Conservation (phyloP, 2,888 invertebrate genomes). For the Herminia tarsipennalis region DNA sequence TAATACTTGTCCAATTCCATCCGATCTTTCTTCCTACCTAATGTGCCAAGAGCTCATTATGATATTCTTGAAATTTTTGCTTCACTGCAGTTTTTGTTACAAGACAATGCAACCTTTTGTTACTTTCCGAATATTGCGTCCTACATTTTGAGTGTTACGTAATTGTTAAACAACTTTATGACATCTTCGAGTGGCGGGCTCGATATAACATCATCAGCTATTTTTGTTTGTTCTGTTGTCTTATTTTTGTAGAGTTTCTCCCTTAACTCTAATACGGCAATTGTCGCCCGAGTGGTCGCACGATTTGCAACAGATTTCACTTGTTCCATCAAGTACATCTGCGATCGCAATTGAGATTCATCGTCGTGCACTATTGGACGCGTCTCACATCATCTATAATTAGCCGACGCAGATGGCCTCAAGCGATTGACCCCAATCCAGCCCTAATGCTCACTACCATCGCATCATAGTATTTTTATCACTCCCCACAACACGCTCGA, state of each 20-base stretch:
- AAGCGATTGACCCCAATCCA: slow-evolving; percentile 83
- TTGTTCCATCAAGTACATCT: slow-evolving; percentile 47
- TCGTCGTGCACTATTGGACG: slow-evolving; percentile 69
- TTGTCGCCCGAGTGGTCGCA: slow-evolving; percentile 30
- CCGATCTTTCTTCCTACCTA: background rate
- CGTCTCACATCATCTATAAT: slow-evolving; percentile 77
- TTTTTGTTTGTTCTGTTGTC: slow-evolving; percentile 17
- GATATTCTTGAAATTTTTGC: slow-evolving; percentile 16
- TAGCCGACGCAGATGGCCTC: slow-evolving; percentile 82
- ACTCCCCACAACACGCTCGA: slow-evolving; percentile 60
- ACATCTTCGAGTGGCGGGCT: slow-evolving; percentile 22
- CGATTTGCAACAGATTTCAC: slow-evolving; percentile 45
- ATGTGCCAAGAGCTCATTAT: background rate
- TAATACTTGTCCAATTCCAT: background rate
- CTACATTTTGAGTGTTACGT: slow-evolving; percentile 29
- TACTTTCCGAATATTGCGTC: slow-evolving; percentile 17
- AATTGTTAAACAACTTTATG: slow-evolving; percentile 17
- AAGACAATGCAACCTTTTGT: slow-evolving; percentile 25
- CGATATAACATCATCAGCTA: slow-evolving; percentile 14
- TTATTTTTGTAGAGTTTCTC: slow-evolving; percentile 10
- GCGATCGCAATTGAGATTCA: slow-evolving; percentile 68
- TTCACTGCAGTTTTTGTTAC: slow-evolving; percentile 13
- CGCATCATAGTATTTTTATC: slow-evolving; percentile 77
- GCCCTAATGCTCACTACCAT: slow-evolving; percentile 73
- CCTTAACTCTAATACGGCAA: slow-evolving; percentile 15